Conservation (phyloP, 2,888 invertebrate genomes). For the Tortrix viridana region DNA sequence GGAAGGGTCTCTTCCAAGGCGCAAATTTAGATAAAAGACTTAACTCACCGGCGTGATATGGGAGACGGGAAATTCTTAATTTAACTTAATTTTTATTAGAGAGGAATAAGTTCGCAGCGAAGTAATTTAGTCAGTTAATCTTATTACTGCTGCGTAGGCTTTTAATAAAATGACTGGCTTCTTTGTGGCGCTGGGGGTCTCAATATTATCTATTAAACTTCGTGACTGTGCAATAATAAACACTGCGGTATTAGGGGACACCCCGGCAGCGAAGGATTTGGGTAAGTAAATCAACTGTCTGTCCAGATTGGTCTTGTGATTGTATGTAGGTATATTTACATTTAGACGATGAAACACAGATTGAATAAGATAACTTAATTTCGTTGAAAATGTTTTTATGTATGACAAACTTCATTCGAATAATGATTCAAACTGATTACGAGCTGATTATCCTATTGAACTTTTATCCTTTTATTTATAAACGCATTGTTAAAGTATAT, state of each 20-base stretch:
- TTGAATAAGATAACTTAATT: background rate
- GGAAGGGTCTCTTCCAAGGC: conserved; percentile 39
- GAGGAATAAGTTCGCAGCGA: conserved; percentile 22
- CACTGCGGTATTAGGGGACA: background rate
- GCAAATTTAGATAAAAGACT: conserved; percentile 35
- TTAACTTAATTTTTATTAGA: conserved; percentile 26
- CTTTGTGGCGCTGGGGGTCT: conserved; percentile 42
- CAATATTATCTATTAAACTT: conserved; percentile 53
- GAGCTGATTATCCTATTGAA: no score
- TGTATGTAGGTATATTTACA: background rate
- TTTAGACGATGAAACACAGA: background rate
- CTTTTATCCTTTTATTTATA: no score
- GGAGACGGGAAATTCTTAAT: conserved; percentile 28
- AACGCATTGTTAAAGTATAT: no score
- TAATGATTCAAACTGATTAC: no score
- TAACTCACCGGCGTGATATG: conserved; percentile 30
- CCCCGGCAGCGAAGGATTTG: conserved; percentile 6
- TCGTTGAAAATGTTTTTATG: no score
- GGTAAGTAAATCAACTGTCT: conserved; percentile 16
- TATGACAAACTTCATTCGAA: no score
- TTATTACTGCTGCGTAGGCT: conserved; percentile 31
- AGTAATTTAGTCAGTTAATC: conserved; percentile 30
- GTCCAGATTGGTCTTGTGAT: conserved; percentile 14
- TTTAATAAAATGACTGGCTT: conserved; percentile 49
- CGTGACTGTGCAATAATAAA: conserved; percentile 50